Evolutionary conservation across 2,888 invertebrate species (phyloP), one percentile per base, ranked within the genome.

Genomic region (Xestia c-nigrum): DNA sequence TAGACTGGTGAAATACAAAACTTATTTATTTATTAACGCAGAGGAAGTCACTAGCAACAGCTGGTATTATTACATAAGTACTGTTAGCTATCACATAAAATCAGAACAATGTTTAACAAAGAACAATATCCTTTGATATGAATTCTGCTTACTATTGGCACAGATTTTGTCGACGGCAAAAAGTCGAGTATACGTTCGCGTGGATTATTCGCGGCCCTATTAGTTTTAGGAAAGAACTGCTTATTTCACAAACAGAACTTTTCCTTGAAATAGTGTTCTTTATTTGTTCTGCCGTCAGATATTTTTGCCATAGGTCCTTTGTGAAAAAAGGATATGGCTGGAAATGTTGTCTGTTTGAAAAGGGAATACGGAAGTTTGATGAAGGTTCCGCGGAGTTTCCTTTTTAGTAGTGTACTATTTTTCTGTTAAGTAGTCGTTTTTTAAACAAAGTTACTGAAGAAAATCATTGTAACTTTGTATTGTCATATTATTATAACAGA

Each of bases 141-240:
- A 74, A 81, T 71, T 65, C 43, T 50, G 57, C 63, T 73, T 72
- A 73, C 61, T 65, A 70, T 57, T 55, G 38, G 40, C 50, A 69
- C 24, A 81, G 31, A 72, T 52, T 74, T 71, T 66, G 40, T 46
- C 47, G 73, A 55, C 76, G 21, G 24, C 40, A 61, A 74, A 82
- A 79, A 61, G 52, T 76, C 50, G 57, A n/a, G 31, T 55, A 61
- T 55, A 46, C n/a, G 24, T 63, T 21, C n/a, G 38, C 55, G 14
- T 57, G 65, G 38, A 70, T 70, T 66, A 78, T 77, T 74, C 64
- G 21, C 7, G 5, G 63, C 72, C 78, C 77, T 77, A 77, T 87
- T 85, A 85, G 79, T 81, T 81, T 75, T 67, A 50, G 66, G 59
- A 67, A 63, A 72, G 76, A 85, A 83, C 55, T 76, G 83, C 82